Conservation (phyloP, 1,140 invertebrate genomes). For the Apocrypta bakeri region DNA sequence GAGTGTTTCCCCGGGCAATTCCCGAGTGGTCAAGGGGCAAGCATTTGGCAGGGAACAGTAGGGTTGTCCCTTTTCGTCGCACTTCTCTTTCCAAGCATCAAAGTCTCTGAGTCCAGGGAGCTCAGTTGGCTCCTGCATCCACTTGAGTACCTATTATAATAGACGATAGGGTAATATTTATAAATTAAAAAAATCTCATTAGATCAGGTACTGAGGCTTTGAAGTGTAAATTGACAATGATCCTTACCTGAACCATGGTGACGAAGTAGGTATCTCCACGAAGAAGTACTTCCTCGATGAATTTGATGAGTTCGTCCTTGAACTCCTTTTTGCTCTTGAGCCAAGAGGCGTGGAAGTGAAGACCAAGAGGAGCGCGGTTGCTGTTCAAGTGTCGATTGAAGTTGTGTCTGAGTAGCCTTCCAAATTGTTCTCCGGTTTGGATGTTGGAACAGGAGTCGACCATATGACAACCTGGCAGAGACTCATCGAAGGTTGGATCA, state of each 20-base stretch:
- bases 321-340: slow-evolving; percentile 95
- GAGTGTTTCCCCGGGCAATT: slow-evolving; percentile 93
- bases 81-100: slow-evolving; percentile 96
- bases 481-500: slow-evolving; percentile 93
- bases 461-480: slow-evolving; percentile 93
- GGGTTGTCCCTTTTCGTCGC: slow-evolving; percentile 94
- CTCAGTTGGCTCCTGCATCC: slow-evolving; percentile 97
- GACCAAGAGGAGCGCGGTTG: slow-evolving; percentile 94
- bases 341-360: slow-evolving; percentile 97
- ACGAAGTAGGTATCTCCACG: slow-evolving; percentile 96
- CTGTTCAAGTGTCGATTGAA: slow-evolving; percentile 94
- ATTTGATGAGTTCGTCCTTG: slow-evolving; percentile 92
- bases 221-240: not conserved
- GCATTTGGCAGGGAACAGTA: slow-evolving; percentile 94
- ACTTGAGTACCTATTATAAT: slow-evolving; percentile 87
- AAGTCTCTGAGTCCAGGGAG: slow-evolving; percentile 90
- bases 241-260: slow-evolving; percentile 86
- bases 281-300: slow-evolving; percentile 92
- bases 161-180: not conserved
- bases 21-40: slow-evolving; percentile 90
- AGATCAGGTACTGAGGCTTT: not conserved
- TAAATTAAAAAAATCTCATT: not conserved
- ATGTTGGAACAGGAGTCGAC: slow-evolving; percentile 95
- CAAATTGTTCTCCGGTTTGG: slow-evolving; percentile 91
- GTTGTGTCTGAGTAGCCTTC: slow-evolving; percentile 90